Percentiles rank a stretch among this genome's conserved stretches.
Conservation (phyloP, 2,113 vertebrate genomes). For the Phylloscopus trochilus region DNA sequence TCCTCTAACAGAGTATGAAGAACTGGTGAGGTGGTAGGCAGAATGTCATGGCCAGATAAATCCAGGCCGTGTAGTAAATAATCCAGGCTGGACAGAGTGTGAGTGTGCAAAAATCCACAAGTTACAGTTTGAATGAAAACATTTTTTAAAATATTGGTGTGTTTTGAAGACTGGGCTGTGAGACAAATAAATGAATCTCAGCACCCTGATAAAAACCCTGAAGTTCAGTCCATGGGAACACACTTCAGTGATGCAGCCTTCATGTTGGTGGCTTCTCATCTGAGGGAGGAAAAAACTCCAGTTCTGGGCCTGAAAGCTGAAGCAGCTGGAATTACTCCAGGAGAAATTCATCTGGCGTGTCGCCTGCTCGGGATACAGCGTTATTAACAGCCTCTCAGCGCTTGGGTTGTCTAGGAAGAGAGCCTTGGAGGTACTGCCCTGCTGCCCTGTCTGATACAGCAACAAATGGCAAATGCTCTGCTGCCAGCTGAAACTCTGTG, state of each 20-base stretch:
- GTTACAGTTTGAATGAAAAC: background rate
- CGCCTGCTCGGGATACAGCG: fast-evolving
- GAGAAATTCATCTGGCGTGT: background rate
- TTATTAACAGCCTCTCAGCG: background rate
- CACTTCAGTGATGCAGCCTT: background rate
- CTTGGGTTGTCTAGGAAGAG: background rate
- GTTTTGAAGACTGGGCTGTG: background rate
- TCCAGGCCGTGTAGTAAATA: background rate
- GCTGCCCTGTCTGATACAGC: background rate
- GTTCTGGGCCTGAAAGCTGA: background rate
- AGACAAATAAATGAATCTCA: background rate
- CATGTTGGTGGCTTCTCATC: background rate
- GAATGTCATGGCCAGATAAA: background rate
- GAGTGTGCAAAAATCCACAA: background rate
- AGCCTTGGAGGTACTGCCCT: background rate
- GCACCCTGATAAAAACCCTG: background rate
- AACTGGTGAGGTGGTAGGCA: background rate
- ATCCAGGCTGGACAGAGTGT: background rate
- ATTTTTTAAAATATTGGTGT: fast-evolving
- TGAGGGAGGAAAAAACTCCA: background rate
- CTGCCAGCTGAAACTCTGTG: background rate
- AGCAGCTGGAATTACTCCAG: background rate
- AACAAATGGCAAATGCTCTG: background rate
- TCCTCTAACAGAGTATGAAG: background rate
- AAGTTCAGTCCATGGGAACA: background rate